A percentile compares a stretch with the other conserved stretches of the same genome.
These are phyloP conservation scores for Zaprionus kolodkinae DNA, from an alignment of 1,140 invertebrate species.

Conservation along the genomic window DNA sequence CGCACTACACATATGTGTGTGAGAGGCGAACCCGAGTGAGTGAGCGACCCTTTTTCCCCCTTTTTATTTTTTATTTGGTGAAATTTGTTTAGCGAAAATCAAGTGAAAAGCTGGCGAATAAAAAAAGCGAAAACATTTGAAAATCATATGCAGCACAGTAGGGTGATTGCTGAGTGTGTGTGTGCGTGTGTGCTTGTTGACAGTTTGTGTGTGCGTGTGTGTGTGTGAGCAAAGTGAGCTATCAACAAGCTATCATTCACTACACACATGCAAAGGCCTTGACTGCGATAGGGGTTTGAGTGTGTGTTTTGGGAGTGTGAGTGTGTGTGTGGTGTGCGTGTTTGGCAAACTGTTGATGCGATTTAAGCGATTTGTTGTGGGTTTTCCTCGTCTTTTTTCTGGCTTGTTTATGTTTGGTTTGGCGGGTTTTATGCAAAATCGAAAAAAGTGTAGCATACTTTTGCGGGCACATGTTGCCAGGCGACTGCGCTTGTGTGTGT, in stretches of 20 bases:
- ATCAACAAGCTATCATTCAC: slow-evolving; percentile 81
- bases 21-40: slow-evolving; percentile 6
- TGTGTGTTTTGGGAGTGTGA: slow-evolving; percentile 28
- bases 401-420: slow-evolving; percentile 56
- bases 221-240: slow-evolving; percentile 69
- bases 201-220: slow-evolving; percentile 53
- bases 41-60: slow-evolving; percentile 65
- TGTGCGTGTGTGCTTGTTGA: slow-evolving; percentile 61
- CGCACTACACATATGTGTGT: slow-evolving; percentile 19
- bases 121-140: slow-evolving; percentile 57
- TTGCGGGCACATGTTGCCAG: slow-evolving; percentile 38
- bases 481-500: neutral
- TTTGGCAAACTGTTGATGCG: slow-evolving; percentile 78
- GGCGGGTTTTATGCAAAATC: slow-evolving; percentile 50
- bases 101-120: slow-evolving; percentile 60
- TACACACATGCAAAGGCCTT: slow-evolving; percentile 59
- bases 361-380: slow-evolving; percentile 80
- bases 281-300: slow-evolving; percentile 23
- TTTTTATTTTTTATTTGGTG: slow-evolving; percentile 53
- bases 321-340: slow-evolving; percentile 47
- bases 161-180: neutral
- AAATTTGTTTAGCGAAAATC: slow-evolving; percentile 73
- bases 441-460: slow-evolving; percentile 60
- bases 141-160: slow-evolving; percentile 60
- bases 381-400: slow-evolving; percentile 48